Evolutionary conservation across 2,113 vertebrate genomes (phyloP), one percentile per base, ranked within the genome.

Genomic region (Carettochelys insculpta): DNA sequence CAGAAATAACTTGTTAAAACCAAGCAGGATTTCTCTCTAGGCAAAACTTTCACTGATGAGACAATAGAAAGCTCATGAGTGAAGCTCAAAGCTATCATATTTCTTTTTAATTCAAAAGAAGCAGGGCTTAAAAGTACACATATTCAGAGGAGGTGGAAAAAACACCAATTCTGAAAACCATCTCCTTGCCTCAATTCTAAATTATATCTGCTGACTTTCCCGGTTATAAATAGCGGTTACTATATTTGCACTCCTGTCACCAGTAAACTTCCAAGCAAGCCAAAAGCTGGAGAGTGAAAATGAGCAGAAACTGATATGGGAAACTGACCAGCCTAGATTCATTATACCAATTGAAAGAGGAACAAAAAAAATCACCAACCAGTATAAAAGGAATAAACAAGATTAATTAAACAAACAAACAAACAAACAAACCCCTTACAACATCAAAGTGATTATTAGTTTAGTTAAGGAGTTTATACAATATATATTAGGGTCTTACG

Each of bases 181-280:
- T 11, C 50, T 8, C 80, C 27, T 1, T 1, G 47, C 50, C 58
- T 53, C n/a, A 0, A 0, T 48, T 54, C 34, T 78, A 75, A n/a
- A 82, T 54, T 29, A 13, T 75, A 75, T 38, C 17, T 68, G 61
- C 61, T 27, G 71, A 17, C 56, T 10, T 77, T 50, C 4, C 54
- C 50, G 82, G 48, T 75, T n/a, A 68, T 38, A 68, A 68, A 68
- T 38, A 68, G 61, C 22, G 61, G 38, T 61, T 19, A 53, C 24
- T 43, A 45, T 6, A 75, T 43, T 45, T 45, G 45, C 25, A 75
- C 25, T 75, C 71, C 13, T 8, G 25, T 41, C 45, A 13, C 41
- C 71, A 45, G 9, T 14, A 75, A 43, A 22, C 71, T 27, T 43
- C 41, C 24, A 24, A 73, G 38, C 68, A 45, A 73, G 41, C 29